These are phyloP conservation scores for Sycobia sp. DNA, from an alignment of 1,140 invertebrate species.

Conservation along the genomic window DNA sequence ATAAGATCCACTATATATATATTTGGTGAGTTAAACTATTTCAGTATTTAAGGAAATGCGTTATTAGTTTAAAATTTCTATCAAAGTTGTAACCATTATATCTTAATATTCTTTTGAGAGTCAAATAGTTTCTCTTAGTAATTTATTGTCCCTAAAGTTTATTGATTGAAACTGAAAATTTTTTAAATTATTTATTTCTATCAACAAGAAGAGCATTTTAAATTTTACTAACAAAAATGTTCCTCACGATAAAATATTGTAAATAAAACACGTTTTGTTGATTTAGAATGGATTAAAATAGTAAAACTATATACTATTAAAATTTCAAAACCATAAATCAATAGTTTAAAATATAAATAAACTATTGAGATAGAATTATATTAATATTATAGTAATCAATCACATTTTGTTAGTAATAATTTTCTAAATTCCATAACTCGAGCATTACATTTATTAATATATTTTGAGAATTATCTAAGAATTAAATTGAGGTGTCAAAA, in stretches of 20 bases:
- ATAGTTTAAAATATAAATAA: not conserved
- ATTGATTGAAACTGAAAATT: constrained; percentile 3
- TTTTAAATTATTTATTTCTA: not conserved
- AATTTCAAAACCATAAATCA: no score
- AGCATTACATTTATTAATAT: constrained; percentile 8
- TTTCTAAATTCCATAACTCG: not conserved
- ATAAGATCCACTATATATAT: not conserved
- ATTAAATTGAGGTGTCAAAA: constrained; percentile 12
- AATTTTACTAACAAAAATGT: constrained; percentile 4
- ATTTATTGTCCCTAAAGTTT: constrained; percentile 18
- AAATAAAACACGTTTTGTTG: no score
- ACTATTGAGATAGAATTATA: constrained; percentile 2
- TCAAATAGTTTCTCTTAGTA: constrained; percentile 4
- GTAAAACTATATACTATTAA: no score
- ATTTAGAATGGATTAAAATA: no score
- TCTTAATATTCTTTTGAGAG: no score
- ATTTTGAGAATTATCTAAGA: not conserved
- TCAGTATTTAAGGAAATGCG: constrained; percentile 26
- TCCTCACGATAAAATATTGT: constrained; percentile 21
- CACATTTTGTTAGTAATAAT: not conserved
- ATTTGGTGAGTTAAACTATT: no score
- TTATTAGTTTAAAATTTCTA: constrained; percentile 19
- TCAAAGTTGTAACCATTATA: constrained; percentile 19
- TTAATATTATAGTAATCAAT: not conserved
- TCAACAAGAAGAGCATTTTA: not conserved